Conservation (phyloP, 2,888 invertebrate genomes). For the Dryomyza anilis region DNA sequence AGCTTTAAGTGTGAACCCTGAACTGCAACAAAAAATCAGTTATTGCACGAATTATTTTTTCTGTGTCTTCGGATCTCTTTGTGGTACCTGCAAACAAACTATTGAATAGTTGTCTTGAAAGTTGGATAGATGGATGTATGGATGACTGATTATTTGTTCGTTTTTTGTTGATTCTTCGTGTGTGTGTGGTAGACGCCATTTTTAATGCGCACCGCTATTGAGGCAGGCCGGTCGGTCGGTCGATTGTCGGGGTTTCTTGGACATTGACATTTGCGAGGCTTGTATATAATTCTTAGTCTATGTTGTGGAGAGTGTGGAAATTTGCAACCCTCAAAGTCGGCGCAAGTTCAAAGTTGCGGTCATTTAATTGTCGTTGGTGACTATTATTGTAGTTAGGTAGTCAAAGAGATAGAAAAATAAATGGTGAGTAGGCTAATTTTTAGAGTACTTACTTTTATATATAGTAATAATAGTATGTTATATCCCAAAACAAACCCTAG, state of each 20-base stretch:
- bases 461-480: too few relatives aligned
- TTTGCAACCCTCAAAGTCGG: not conserved
- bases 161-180: not conserved
- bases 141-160: not conserved
- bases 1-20: too few relatives aligned
- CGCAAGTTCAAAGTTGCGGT: not conserved
- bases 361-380: too few relatives aligned
- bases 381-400: too few relatives aligned
- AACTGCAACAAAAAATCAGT: too few relatives aligned
- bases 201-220: conserved; percentile 1
- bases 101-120: not conserved
- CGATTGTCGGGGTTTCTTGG: conserved; percentile 6
- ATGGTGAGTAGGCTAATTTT: too few relatives aligned
- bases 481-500: too few relatives aligned
- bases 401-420: too few relatives aligned
- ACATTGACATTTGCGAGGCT: conserved; percentile 11
- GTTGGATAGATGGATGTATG: not conserved
- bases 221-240: conserved; percentile 18
- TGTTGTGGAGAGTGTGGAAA: not conserved
- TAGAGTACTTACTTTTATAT: too few relatives aligned
- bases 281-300: not conserved
- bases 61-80: too few relatives aligned
- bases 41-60: too few relatives aligned
- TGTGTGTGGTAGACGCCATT: not conserved
- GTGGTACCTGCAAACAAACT: not conserved